Conservation (phyloP, 2,888 invertebrate species). For the Drosophila sordidula region DNA sequence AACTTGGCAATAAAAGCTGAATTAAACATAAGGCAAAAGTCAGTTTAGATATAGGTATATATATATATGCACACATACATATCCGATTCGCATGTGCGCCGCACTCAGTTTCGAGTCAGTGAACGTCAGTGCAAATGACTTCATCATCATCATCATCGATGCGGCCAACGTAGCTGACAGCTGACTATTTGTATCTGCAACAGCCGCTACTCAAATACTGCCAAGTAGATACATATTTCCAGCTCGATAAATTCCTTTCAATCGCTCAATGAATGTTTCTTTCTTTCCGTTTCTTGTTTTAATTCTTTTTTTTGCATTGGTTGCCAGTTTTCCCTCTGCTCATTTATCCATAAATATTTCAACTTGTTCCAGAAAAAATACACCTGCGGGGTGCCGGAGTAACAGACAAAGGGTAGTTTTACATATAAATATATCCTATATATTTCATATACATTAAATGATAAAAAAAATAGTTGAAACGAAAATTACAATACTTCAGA, state of each 20-base stretch:
- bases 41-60: neutral
- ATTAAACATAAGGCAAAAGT: constrained; percentile 25
- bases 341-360: constrained; percentile 4
- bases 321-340: neutral
- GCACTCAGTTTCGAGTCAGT: constrained; percentile 50
- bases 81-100: constrained; percentile 41
- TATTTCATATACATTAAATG: no score
- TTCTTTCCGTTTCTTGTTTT: no score
- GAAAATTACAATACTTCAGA: no score
- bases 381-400: constrained; percentile 1
- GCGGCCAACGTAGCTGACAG: constrained; percentile 36
- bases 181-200: constrained; percentile 41
- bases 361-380: constrained; percentile 17
- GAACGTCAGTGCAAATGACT: constrained; percentile 67
- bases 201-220: constrained; percentile 32
- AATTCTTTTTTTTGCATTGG: neutral
- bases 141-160: constrained; percentile 43
- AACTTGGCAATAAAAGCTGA: constrained; percentile 38
- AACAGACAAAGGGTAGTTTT: no score
- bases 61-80: constrained; percentile 1
- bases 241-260: constrained; percentile 17
- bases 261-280: constrained; percentile 1
- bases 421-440: no score
- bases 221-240: constrained; percentile 15
- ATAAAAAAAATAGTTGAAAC: no score